phyloP scores from a whole-genome alignment of 2,113 vertebrate species.

The Glareola pratincola region DNA sequence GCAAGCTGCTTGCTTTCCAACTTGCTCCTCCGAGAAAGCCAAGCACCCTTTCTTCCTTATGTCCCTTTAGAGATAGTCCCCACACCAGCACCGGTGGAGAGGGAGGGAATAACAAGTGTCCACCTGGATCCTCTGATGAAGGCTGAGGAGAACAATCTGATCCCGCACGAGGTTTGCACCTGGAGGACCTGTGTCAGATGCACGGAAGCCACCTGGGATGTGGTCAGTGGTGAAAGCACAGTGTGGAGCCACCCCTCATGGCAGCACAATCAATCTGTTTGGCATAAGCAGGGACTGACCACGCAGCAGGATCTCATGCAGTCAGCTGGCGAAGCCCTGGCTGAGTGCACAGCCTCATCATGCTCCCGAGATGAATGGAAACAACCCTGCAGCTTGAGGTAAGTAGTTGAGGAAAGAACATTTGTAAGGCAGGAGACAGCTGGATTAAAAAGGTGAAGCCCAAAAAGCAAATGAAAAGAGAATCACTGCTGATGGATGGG shows the following conservation, averaged over 20 bases:
- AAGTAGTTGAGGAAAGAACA: slow-evolving; percentile 27
- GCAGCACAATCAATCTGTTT: neutral
- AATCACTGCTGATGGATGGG: slow-evolving; percentile 47
- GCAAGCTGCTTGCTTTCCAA: neutral
- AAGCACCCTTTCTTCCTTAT: neutral
- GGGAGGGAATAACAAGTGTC: neutral
- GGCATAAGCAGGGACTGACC: neutral
- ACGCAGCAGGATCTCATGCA: accelerated
- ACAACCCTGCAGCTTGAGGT: neutral
- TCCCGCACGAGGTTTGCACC: neutral
- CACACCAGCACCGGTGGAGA: neutral
- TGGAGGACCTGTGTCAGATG: neutral
- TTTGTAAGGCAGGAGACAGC: slow-evolving; percentile 54
- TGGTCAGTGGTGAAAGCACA: neutral
- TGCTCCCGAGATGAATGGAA: neutral
- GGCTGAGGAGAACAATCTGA: neutral
- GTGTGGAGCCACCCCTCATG: neutral
- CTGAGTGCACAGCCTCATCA: neutral
- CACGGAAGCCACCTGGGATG: neutral
- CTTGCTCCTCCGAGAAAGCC: neutral
- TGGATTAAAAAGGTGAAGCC: slow-evolving; percentile 56
- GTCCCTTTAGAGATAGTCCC: neutral
- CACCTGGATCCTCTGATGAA: neutral
- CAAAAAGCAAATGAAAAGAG: slow-evolving; percentile 50
- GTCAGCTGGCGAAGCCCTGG: neutral